Evolutionary conservation across 2,113 vertebrate genomes (phyloP).

Genomic region (Promerops cafer): DNA sequence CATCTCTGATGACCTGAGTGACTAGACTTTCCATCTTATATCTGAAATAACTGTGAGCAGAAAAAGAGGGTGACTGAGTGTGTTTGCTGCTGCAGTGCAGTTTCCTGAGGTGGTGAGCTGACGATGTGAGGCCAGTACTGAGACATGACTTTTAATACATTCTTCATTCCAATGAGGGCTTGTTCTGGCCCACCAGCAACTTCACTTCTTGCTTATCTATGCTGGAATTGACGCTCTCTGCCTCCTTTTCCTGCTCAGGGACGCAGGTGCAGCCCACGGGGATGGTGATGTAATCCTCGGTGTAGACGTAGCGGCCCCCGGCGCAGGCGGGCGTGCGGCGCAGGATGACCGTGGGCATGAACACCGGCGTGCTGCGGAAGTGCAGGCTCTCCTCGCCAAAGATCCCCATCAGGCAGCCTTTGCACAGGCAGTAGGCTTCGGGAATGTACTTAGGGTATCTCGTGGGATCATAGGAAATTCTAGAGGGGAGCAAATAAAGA

Average conservation of each 20-base stretch:
- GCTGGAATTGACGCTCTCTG: conserved; percentile 68
- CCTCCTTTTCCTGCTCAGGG: conserved; percentile 62
- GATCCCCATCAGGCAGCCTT: conserved; percentile 83
- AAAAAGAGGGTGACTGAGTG: not conserved
- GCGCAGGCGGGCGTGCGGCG: conserved; percentile 77
- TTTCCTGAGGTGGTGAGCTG: not conserved
- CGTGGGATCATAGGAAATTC: conserved; percentile 82
- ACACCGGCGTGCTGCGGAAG: conserved; percentile 85
- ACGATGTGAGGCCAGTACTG: not conserved
- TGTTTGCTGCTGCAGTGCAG: not conserved
- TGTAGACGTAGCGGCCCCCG: conserved; percentile 83
- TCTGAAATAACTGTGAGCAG: not conserved
- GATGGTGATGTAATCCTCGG: conserved; percentile 85
- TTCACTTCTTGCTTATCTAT: conserved; percentile 69
- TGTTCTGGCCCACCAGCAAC: conserved; percentile 47
- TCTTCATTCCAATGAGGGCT: conserved; percentile 43
- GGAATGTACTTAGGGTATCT: conserved; percentile 89
- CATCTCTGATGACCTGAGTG: not conserved
- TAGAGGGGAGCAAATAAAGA: conserved; percentile 37
- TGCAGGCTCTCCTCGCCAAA: conserved; percentile 76
- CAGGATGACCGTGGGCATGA: conserved; percentile 84
- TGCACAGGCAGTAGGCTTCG: conserved; percentile 92
- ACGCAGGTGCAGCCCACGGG: conserved; percentile 93
- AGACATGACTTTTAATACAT: not conserved
- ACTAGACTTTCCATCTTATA: not conserved